Evolutionary conservation across 2,797 vertebrate species (phyloP).

Genomic region (Mionectes olivaceus): DNA sequence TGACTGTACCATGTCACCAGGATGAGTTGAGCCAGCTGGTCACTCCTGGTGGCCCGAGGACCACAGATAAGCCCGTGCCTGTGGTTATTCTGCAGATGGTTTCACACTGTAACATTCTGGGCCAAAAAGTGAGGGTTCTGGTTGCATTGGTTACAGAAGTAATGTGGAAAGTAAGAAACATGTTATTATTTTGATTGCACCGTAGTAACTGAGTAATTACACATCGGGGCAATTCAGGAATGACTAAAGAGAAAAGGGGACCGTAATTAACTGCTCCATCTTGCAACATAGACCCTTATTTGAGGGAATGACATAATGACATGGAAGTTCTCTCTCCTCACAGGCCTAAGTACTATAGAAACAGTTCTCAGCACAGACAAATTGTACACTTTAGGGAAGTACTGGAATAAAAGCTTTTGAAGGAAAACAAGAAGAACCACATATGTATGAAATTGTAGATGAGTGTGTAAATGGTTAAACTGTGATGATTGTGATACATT

Average conservation of each 20-base stretch:
- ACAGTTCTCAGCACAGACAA: neutral
- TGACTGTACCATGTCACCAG: neutral
- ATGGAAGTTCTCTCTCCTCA: neutral
- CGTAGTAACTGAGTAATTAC: constrained; percentile 8
- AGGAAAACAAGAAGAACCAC: neutral
- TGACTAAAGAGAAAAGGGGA: constrained; percentile 24
- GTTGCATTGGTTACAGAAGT: neutral
- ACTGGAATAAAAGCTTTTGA: neutral
- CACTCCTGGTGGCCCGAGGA: neutral
- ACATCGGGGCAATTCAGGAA: neutral
- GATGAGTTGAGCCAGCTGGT: neutral
- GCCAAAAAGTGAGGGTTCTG: neutral
- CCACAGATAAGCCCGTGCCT: neutral
- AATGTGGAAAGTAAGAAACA: constrained; percentile 30
- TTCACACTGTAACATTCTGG: neutral
- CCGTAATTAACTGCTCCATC: constrained; percentile 21
- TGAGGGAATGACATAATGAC: constrained; percentile 49
- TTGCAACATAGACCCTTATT: constrained; percentile 38
- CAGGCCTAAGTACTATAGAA: neutral
- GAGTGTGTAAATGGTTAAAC: neutral
- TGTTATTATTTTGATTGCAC: constrained; percentile 53
- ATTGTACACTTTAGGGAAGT: neutral
- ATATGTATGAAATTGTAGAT: neutral
- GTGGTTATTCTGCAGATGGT: neutral
- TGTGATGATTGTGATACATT: neutral